Conservation (phyloP, 2,113 vertebrate genomes). For the Struthio camelus region DNA sequence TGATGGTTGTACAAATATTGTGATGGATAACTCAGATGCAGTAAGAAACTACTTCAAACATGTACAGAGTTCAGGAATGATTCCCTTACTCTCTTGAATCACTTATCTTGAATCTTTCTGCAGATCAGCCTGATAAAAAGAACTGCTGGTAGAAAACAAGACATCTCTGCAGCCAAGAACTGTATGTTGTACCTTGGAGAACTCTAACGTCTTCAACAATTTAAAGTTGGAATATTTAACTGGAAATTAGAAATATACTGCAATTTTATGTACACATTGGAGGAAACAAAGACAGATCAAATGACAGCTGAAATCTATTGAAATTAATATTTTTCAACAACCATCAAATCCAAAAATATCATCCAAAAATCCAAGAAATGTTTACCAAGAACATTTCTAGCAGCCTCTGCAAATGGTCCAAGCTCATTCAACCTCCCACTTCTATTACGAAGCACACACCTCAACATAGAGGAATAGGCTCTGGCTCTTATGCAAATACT, state of each 20-base stretch:
- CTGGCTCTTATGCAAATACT: background rate
- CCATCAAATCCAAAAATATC: background rate
- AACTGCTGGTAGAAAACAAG: background rate
- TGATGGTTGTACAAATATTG: background rate
- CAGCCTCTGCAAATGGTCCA: background rate
- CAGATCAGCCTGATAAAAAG: background rate
- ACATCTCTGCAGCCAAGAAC: background rate
- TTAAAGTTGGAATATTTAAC: background rate
- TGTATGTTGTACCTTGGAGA: background rate
- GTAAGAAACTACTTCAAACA: background rate
- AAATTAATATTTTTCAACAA: background rate
- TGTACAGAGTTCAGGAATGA: background rate
- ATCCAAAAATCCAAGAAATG: background rate
- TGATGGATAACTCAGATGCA: background rate
- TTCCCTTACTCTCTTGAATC: background rate
- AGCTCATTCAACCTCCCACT: background rate
- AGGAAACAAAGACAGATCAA: background rate
- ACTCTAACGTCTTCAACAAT: background rate
- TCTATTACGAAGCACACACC: background rate
- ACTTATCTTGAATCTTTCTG: background rate
- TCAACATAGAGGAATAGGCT: background rate
- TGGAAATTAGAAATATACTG: background rate
- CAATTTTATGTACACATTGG: background rate
- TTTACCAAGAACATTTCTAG: background rate
- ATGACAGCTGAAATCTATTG: background rate